These are phyloP conservation scores for Melanitta fusca DNA, from an alignment of 2,797 vertebrate species.

Conservation along the genomic window DNA sequence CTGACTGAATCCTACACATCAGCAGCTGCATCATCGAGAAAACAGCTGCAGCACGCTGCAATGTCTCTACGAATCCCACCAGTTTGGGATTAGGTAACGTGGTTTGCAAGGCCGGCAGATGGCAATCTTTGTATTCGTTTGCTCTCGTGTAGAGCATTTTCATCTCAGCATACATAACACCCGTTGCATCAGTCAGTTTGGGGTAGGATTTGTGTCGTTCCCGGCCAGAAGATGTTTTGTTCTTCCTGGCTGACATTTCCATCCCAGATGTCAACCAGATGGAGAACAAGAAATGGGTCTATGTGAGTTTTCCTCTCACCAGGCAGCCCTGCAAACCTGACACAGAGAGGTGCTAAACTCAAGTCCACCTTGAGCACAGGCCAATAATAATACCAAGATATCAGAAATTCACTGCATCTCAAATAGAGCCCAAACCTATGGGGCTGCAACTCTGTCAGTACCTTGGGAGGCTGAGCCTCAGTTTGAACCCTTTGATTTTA, in stretches of 20 bases:
- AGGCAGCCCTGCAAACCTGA: conserved; percentile 7
- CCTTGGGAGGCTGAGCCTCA: background rate
- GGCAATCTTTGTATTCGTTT: conserved; percentile 17
- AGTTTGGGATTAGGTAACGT: background rate
- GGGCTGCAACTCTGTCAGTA: background rate
- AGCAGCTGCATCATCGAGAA: background rate
- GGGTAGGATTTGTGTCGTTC: background rate
- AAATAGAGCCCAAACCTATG: background rate
- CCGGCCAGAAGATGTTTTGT: conserved; percentile 42
- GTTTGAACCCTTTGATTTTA: background rate
- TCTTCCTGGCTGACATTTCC: conserved; percentile 1
- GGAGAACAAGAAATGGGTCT: conserved; percentile 4
- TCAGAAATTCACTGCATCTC: background rate
- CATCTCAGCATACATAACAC: background rate
- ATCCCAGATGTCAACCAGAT: conserved; percentile 61
- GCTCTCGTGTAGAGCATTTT: background rate
- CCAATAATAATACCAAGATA: conserved; percentile 11
- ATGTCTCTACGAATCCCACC: background rate
- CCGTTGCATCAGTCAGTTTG: conserved; percentile 24
- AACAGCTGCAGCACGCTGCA: background rate
- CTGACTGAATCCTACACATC: background rate
- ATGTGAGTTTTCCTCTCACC: background rate
- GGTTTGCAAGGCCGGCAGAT: background rate
- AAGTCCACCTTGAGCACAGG: background rate
- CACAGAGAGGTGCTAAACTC: conserved; percentile 28